A percentile compares a stretch with the other conserved stretches of the same genome.
Evolutionary conservation across 2,113 vertebrate genomes (phyloP).

Genomic region (Trematocara zebra): DNA sequence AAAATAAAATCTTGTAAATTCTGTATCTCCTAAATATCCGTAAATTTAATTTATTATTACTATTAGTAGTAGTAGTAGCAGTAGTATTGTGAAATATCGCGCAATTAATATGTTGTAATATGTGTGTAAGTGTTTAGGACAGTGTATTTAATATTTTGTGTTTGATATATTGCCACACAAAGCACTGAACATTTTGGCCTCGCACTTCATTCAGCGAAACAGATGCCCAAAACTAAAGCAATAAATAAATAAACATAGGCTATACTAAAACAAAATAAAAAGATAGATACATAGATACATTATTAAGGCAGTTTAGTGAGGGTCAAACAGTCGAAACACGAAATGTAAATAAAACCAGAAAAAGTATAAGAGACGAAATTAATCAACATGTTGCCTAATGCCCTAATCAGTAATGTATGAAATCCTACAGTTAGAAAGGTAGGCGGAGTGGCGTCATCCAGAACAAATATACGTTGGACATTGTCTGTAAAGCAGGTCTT

Average conservation of each 20-base stretch:
- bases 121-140: background rate
- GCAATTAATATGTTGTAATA: background rate
- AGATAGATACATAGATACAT: background rate
- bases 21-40: background rate
- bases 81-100: background rate
- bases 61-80: rapidly evolving
- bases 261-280: background rate
- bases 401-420: background rate
- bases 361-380: background rate
- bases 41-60: rapidly evolving
- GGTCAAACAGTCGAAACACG: background rate
- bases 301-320: background rate
- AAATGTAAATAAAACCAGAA: background rate
- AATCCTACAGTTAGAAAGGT: background rate
- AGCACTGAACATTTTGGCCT: background rate
- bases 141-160: background rate
- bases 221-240: background rate
- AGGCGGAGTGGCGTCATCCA: background rate
- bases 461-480: background rate
- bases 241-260: background rate
- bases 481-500: conserved; percentile 6
- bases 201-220: background rate
- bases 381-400: background rate
- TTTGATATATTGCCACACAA: background rate
- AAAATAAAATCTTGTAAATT: background rate